phyloP scores from a whole-genome alignment of 2,797 vertebrate species.

The Alca torda region DNA sequence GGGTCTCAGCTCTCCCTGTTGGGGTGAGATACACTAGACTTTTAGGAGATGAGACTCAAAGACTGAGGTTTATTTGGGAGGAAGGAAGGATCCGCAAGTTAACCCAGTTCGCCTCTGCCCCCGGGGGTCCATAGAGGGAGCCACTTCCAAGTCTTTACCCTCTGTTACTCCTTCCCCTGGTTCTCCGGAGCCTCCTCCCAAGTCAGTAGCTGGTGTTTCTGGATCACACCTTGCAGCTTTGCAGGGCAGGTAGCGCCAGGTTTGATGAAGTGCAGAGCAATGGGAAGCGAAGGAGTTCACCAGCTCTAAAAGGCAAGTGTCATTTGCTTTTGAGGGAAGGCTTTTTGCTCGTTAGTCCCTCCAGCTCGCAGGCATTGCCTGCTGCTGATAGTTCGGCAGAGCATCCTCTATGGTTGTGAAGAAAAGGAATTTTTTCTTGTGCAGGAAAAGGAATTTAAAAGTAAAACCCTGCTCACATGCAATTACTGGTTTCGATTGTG shows the following conservation, averaged over 20 bases:
- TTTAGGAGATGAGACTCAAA: neutral
- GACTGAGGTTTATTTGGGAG: neutral
- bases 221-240: neutral
- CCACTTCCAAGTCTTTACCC: neutral
- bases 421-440: neutral
- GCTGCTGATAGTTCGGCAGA: neutral
- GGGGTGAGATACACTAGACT: rapidly evolving
- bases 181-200: neutral
- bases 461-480: neutral
- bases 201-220: neutral
- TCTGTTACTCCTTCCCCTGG: neutral
- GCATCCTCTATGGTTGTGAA: neutral
- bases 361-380: neutral
- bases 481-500: neutral
- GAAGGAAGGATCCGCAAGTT: neutral
- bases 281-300: neutral
- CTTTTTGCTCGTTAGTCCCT: neutral
- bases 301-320: neutral
- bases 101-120: neutral
- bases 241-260: neutral
- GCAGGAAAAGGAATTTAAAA: neutral
- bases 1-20: neutral
- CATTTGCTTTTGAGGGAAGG: neutral
- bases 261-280: neutral
- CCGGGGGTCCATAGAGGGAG: neutral